phyloP scores from a whole-genome alignment of 2,113 vertebrate species.

The Neopipo cinnamomea region DNA sequence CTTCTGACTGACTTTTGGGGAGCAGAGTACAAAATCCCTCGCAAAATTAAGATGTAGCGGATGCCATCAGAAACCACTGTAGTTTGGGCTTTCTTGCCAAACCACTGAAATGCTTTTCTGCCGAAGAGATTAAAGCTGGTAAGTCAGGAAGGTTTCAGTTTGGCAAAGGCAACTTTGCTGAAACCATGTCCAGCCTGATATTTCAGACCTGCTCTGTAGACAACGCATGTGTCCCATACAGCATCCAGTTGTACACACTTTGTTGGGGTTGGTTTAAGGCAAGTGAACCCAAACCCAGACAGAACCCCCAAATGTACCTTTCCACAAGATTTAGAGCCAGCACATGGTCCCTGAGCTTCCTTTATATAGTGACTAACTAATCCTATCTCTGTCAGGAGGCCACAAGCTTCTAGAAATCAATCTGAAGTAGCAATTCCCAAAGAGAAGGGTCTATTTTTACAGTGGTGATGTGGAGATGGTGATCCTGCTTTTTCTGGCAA shows the following conservation, averaged over 20 bases:
- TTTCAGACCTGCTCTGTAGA: not conserved
- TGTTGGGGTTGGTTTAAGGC: not conserved
- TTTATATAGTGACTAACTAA: not conserved
- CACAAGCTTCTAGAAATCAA: not conserved
- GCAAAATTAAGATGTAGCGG: not conserved
- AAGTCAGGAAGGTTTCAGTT: not conserved
- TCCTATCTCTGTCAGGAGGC: not conserved
- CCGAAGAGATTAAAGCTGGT: not conserved
- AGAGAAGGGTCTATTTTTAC: conserved; percentile 25
- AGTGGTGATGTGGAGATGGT: not conserved
- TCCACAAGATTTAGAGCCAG: not conserved
- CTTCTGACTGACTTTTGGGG: not conserved
- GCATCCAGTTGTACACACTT: not conserved
- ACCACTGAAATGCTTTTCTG: not conserved
- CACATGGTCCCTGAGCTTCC: not conserved
- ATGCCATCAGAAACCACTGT: not conserved
- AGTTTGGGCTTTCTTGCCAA: not conserved
- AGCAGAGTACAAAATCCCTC: not conserved
- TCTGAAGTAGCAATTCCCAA: not conserved
- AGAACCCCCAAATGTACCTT: not conserved
- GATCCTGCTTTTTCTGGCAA: conserved; percentile 37
- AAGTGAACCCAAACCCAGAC: not conserved
- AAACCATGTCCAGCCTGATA: not conserved
- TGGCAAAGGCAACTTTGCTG: not conserved
- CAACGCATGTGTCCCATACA: rapidly evolving